Evolutionary conservation across 2,113 vertebrate genomes (phyloP).

Genomic region (Prinia subflava): DNA sequence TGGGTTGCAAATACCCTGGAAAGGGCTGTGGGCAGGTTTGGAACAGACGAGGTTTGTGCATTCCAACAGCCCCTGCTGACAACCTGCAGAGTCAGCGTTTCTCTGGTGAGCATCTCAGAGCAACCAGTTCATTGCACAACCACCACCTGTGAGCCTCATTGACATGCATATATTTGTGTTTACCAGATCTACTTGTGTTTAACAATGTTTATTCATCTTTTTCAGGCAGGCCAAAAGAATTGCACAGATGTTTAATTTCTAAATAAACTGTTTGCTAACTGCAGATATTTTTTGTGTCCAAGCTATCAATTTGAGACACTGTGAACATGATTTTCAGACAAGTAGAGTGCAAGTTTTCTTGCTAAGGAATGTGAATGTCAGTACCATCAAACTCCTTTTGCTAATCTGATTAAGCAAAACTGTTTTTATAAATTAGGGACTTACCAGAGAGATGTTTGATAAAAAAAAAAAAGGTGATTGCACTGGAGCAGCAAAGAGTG

Average conservation of each 20-base stretch:
- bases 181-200: not conserved
- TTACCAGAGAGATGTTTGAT: not conserved
- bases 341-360: not conserved
- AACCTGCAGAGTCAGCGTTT: not conserved
- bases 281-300: not conserved
- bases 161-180: not conserved
- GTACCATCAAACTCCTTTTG: not conserved
- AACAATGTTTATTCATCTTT: not conserved
- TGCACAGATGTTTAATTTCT: not conserved
- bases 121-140: constrained; percentile 6
- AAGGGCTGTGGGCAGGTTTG: not conserved
- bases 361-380: not conserved
- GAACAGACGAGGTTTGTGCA: not conserved
- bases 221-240: not conserved
- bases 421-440: not conserved
- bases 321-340: not conserved
- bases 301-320: not conserved
- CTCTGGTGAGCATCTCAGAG: not conserved
- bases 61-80: not conserved
- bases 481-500: not conserved
- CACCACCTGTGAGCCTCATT: not conserved
- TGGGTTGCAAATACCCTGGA: not conserved
- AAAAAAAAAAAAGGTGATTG: not conserved
- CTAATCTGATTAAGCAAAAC: not conserved
- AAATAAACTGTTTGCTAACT: not conserved